Conservation (phyloP, 2,888 invertebrate genomes). For the Meloe dianella region DNA sequence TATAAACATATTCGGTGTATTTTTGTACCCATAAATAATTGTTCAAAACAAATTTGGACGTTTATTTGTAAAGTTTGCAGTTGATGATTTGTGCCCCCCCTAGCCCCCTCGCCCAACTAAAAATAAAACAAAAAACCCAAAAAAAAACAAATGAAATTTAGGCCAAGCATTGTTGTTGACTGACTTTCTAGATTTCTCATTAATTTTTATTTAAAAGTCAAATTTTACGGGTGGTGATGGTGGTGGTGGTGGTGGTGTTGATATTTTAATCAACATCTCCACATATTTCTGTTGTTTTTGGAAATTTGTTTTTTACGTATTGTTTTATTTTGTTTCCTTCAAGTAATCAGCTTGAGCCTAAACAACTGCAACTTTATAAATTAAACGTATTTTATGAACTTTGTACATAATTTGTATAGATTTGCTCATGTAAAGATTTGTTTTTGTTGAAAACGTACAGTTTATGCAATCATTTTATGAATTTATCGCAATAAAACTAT, state of each 20-base stretch:
- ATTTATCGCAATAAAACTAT: slow-evolving; percentile 38
- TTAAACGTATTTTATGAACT: slow-evolving; percentile 41
- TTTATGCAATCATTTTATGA: slow-evolving; percentile 45
- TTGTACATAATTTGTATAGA: slow-evolving; percentile 59
- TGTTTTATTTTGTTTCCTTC: slow-evolving; percentile 40
- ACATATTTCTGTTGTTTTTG: not conserved
- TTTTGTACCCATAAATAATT: slow-evolving; percentile 60
- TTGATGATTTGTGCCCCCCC: no score
- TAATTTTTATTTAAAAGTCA: slow-evolving; percentile 19
- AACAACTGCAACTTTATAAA: slow-evolving; percentile 37
- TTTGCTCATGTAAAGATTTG: slow-evolving; percentile 61
- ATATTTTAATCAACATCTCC: not conserved
- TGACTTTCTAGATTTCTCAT: slow-evolving; percentile 43
- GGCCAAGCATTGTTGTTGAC: slow-evolving; percentile 49
- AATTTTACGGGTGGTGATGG: slow-evolving; percentile 38
- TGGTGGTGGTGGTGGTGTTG: slow-evolving; percentile 36
- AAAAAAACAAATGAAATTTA: no score
- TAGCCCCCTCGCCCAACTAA: no score
- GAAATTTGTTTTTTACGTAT: slow-evolving; percentile 11
- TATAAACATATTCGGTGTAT: slow-evolving; percentile 59
- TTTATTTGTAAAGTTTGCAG: slow-evolving; percentile 46
- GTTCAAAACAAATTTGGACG: slow-evolving; percentile 38
- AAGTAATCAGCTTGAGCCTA: slow-evolving; percentile 41
- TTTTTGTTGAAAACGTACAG: slow-evolving; percentile 58
- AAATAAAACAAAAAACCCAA: no score